Evolutionary conservation across 2,888 invertebrate species (phyloP).

Genomic region (Drosophila paramelanica): DNA sequence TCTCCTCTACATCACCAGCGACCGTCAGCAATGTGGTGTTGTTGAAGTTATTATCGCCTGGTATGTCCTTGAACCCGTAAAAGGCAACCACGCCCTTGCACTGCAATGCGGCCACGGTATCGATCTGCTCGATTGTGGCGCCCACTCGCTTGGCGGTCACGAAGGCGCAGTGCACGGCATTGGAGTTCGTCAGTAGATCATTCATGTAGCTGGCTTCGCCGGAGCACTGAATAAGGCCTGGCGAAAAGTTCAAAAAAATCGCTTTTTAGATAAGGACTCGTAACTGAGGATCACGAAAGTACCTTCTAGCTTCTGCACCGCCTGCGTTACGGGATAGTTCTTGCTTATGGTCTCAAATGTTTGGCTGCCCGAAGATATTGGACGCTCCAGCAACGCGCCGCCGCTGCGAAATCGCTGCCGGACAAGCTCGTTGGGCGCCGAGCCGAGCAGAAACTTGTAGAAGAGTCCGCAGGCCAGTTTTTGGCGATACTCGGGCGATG

Average conservation of each 20-base stretch:
- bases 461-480: slow-evolving; percentile 90
- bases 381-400: slow-evolving; percentile 87
- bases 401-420: slow-evolving; percentile 42
- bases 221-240: slow-evolving; percentile 86
- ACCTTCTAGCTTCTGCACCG: slow-evolving; percentile 91
- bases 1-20: slow-evolving; percentile 80
- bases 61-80: slow-evolving; percentile 88
- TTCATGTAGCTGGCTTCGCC: slow-evolving; percentile 92
- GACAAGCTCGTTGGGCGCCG: slow-evolving; percentile 86
- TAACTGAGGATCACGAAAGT: slow-evolving; percentile 3
- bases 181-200: slow-evolving; percentile 89
- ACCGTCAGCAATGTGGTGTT: slow-evolving; percentile 86
- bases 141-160: slow-evolving; percentile 87
- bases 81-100: slow-evolving; percentile 87
- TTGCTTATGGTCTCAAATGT: slow-evolving; percentile 89
- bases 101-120: slow-evolving; percentile 86
- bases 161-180: slow-evolving; percentile 86
- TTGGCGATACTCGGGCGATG: slow-evolving; percentile 89
- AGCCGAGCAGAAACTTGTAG: slow-evolving; percentile 89
- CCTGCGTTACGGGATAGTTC: slow-evolving; percentile 90
- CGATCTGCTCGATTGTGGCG: slow-evolving; percentile 78
- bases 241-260: background rate
- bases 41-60: slow-evolving; percentile 83
- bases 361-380: slow-evolving; percentile 89
- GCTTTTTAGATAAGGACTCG: background rate